These are phyloP conservation scores for Cyphomyrus plagiostoma DNA, from an alignment of 2,113 vertebrate species.

Conservation along the genomic window DNA sequence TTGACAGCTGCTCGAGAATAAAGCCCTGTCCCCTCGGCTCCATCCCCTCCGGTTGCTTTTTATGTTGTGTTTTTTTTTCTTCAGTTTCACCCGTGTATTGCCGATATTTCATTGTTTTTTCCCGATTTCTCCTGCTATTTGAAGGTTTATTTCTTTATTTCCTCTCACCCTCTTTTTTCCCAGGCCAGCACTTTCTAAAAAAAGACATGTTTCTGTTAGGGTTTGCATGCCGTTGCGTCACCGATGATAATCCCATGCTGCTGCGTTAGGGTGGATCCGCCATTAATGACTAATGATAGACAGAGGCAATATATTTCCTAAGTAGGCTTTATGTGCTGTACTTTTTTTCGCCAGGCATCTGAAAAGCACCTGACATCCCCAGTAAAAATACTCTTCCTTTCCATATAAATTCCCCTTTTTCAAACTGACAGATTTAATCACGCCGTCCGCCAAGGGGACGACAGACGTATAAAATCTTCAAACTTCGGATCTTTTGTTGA, in stretches of 20 bases:
- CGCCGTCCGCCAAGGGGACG: not conserved
- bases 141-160: conserved; percentile 4
- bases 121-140: not conserved
- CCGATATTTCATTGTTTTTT: conserved; percentile 10
- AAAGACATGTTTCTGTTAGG: not conserved
- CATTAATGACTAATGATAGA: not conserved
- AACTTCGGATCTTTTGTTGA: conserved; percentile 41
- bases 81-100: not conserved
- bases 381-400: not conserved
- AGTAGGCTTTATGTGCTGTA: not conserved
- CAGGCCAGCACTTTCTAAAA: not conserved
- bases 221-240: conserved; percentile 8
- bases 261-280: not conserved
- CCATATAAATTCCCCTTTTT: not conserved
- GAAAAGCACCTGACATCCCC: not conserved
- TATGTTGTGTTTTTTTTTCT: not conserved
- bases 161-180: not conserved
- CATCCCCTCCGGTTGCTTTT: not conserved
- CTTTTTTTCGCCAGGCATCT: not conserved
- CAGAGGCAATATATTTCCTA: not conserved
- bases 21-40: not conserved
- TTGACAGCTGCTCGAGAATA: not conserved
- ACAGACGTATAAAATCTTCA: conserved; percentile 35
- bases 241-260: not conserved
- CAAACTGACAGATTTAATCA: not conserved